Percentiles rank a stretch among this genome's conserved stretches.
Conservation (phyloP, 1,140 invertebrate species). For the Choristoneura fumiferana region DNA sequence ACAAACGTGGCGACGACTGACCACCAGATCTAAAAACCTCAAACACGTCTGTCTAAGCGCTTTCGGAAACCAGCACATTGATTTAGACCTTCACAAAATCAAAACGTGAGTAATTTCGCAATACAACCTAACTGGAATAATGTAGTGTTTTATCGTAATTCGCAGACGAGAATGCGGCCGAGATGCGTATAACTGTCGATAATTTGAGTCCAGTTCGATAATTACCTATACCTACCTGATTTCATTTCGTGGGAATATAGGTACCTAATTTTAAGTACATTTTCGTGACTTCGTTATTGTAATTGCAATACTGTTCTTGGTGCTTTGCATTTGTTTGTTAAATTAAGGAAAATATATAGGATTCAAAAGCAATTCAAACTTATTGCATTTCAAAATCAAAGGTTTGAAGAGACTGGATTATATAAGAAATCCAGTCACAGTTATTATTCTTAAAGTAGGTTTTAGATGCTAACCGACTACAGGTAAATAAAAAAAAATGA, state of each 20-base stretch:
- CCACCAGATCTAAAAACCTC: conserved; percentile 5
- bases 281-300: not conserved
- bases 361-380: no score
- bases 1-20: conserved; percentile 2
- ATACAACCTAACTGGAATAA: not conserved
- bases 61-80: not conserved
- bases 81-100: conserved; percentile 5
- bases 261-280: not conserved
- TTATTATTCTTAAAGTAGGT: no score
- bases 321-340: no score
- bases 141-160: not conserved
- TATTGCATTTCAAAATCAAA: no score
- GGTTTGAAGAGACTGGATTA: no score
- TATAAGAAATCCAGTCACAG: no score
- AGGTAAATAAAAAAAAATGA: no score
- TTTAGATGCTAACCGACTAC: no score
- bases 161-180: not conserved
- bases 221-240: not conserved
- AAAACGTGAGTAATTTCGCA: conserved; percentile 4
- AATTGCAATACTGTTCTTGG: not conserved
- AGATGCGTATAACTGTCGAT: not conserved
- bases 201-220: not conserved
- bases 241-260: conserved; percentile 7
- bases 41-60: conserved; percentile 18
- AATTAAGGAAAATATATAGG: no score